Evolutionary conservation across 2,888 invertebrate genomes (phyloP), one percentile per base, ranked within the genome.

Genomic region (Chydorus sphaericus): DNA sequence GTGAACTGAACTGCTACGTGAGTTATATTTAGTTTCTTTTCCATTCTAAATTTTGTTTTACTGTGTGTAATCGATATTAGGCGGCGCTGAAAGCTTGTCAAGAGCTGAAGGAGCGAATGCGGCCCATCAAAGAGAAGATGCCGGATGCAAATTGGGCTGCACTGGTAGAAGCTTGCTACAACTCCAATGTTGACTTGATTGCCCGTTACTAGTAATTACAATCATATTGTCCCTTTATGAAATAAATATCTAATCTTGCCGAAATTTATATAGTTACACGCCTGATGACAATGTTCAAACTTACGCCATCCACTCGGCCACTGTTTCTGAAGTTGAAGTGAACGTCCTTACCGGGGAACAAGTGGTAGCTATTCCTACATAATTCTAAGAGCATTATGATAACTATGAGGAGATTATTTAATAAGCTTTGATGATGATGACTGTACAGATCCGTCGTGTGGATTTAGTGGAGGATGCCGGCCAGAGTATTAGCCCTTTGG

Each of bases 1-100:
- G 83, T 62, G 89, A 89, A 66, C 71, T 75, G n/a, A 62, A 63
- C 52, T 66, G 66, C 37, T 59, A 60, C 49, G 66, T 66, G 60
- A 62, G 62, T 59, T 39, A 20, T 33, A 54, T 1, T n/a, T 39
- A 38, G n/a, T n/a, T n/a, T n/a, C n/a, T n/a, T n/a, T n/a, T n/a
- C n/a, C n/a, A n/a, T n/a, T n/a, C n/a, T n/a, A n/a, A n/a, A n/a
- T n/a, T n/a, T n/a, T n/a, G n/a, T n/a, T 55, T 8, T 20, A 16
- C 8, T n/a, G 18, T 30, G 5, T 3, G n/a, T 33, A 18, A 10
- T 4, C 26, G 8, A 8, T 38, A 16, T 38, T 26, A 65, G 64
- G 67, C 66, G 52, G 68, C 67, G 1, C 49, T 66, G n/a, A 61
- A 65, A 38, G 69, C 69, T 26, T 71, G 71, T 59, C 60, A 66